Evolutionary conservation across 1,140 invertebrate genomes (phyloP).

Genomic region (Antheraea mylitta): DNA sequence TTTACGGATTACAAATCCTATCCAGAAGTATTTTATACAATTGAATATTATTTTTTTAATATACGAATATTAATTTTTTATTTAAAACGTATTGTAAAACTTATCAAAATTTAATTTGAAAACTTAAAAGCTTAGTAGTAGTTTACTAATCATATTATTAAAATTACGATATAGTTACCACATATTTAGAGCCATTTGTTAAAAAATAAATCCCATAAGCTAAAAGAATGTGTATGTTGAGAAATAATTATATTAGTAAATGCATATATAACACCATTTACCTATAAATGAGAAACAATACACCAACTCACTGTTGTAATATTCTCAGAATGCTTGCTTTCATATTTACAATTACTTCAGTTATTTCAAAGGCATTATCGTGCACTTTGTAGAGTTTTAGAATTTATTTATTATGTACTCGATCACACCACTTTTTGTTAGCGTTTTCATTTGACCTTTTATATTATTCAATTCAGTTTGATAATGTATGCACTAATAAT

Average conservation of each 20-base stretch:
- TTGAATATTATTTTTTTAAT: too few relatives aligned
- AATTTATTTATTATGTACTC: not conserved
- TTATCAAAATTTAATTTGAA: too few relatives aligned
- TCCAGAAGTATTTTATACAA: too few relatives aligned
- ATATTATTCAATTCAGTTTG: not conserved
- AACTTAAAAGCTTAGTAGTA: too few relatives aligned
- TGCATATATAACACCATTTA: slow-evolving; percentile 9
- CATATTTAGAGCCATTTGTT: not conserved
- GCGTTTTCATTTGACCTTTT: not conserved
- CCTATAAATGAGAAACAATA: slow-evolving; percentile 42
- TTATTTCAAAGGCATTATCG: slow-evolving; percentile 17
- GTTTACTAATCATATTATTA: too few relatives aligned
- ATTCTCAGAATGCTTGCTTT: slow-evolving; percentile 59
- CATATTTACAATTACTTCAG: slow-evolving; percentile 14
- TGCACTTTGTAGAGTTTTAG: not conserved
- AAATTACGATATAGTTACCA: too few relatives aligned
- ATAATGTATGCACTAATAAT: not conserved
- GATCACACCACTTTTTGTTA: not conserved
- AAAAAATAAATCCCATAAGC: not conserved
- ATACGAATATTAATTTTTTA: too few relatives aligned
- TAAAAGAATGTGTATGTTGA: not conserved
- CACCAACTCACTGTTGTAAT: slow-evolving; percentile 55
- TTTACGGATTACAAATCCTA: too few relatives aligned
- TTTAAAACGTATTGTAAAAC: too few relatives aligned
- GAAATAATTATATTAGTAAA: not conserved